These are phyloP conservation scores for Sebastes nivosus DNA, from an alignment of 2,797 vertebrate genomes.

Conservation along the genomic window DNA sequence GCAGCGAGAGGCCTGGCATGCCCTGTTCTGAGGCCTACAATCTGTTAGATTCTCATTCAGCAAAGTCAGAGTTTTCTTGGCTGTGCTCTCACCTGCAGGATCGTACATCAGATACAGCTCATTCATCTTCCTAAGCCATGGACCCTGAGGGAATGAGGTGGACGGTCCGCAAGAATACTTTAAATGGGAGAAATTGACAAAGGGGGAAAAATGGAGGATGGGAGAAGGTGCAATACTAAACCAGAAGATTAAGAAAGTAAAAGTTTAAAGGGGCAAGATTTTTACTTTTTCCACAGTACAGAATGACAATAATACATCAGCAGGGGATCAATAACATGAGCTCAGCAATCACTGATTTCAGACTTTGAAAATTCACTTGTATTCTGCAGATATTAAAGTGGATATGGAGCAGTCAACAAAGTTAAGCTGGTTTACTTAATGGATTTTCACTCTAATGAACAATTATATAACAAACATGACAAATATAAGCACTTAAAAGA, in stretches of 20 bases:
- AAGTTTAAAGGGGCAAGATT: conserved; percentile 2
- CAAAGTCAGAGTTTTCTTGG: conserved; percentile 50
- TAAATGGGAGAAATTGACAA: conserved; percentile 26
- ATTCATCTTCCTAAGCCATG: conserved; percentile 47
- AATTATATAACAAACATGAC: no score
- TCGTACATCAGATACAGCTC: conserved; percentile 49
- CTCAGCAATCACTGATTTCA: not conserved
- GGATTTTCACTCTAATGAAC: no score
- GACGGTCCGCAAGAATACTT: conserved; percentile 27
- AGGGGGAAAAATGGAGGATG: not conserved
- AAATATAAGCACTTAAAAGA: no score
- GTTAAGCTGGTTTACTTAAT: no score
- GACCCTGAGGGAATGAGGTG: conserved; percentile 39
- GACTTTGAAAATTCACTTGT: not conserved
- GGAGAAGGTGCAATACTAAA: conserved; percentile 4
- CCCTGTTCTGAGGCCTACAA: conserved; percentile 27
- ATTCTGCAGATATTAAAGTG: not conserved
- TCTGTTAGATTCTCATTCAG: conserved; percentile 49
- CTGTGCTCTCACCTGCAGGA: conserved; percentile 40
- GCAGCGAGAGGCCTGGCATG: not conserved
- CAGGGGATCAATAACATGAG: not conserved
- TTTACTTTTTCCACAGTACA: not conserved
- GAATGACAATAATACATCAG: not conserved
- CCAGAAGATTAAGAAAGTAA: conserved; percentile 4
- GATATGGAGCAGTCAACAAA: no score